phyloP scores from a whole-genome alignment of 2,797 vertebrate species.

The Pogoniulus pusillus region DNA sequence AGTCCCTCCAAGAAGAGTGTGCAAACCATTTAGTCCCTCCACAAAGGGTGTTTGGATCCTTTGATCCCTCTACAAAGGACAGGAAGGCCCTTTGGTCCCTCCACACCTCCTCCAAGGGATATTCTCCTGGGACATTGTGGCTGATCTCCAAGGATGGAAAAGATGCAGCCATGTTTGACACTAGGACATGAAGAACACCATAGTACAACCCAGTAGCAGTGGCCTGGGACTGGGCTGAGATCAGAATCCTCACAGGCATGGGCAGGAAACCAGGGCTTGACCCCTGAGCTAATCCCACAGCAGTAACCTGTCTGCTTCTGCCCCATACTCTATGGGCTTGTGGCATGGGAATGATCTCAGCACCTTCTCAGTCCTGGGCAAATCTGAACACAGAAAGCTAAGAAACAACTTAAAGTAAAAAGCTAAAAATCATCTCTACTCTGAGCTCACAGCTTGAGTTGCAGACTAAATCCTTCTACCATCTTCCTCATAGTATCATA shows the following conservation, averaged over 20 bases:
- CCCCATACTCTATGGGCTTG: accelerated
- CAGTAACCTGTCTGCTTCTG: accelerated
- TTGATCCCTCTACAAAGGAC: not conserved
- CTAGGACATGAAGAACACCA: not conserved
- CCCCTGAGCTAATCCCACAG: not conserved
- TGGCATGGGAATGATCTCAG: not conserved
- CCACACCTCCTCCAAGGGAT: not conserved
- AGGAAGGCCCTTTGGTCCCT: not conserved
- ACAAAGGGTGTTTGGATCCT: not conserved
- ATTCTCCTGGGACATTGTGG: too few species aligned
- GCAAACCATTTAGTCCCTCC: not conserved
- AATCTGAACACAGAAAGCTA: not conserved
- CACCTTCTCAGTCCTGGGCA: not conserved
- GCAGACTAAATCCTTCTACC: not conserved
- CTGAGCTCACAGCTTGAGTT: not conserved
- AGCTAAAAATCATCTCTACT: not conserved
- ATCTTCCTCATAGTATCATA: not conserved
- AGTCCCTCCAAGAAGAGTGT: not conserved
- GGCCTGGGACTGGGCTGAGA: not conserved
- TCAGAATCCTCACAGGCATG: not conserved
- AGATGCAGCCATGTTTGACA: accelerated
- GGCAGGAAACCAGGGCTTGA: not conserved
- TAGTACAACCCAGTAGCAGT: accelerated
- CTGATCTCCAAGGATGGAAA: not conserved
- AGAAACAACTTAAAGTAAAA: not conserved